Conservation (phyloP, 2,113 vertebrate species). For the Prietella phreatophila region DNA sequence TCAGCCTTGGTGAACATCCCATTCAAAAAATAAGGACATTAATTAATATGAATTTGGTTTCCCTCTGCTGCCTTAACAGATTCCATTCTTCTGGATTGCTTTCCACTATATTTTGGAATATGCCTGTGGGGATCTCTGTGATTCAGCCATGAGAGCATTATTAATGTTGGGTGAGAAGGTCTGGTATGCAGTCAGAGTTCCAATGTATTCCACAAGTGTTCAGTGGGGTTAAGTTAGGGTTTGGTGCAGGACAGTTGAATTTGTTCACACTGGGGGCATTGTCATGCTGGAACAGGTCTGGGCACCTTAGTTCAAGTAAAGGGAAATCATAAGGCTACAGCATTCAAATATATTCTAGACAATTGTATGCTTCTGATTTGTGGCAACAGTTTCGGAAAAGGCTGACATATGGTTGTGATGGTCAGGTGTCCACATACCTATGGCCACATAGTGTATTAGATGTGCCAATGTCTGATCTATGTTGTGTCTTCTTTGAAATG, state of each 20-base stretch:
- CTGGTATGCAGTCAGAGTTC: background rate
- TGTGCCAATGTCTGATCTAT: background rate
- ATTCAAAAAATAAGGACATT: no score
- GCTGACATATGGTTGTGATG: background rate
- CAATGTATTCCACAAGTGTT: background rate
- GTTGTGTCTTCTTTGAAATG: background rate
- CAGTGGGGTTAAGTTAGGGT: background rate
- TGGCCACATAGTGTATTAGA: background rate
- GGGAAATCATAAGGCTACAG: background rate
- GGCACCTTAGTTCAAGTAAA: background rate
- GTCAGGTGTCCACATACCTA: background rate
- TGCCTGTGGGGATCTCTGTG: background rate
- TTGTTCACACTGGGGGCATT: background rate
- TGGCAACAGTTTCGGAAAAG: background rate
- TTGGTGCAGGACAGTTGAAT: background rate
- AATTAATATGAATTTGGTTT: no score
- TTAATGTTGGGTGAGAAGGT: background rate
- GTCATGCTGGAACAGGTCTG: background rate
- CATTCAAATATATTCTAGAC: background rate
- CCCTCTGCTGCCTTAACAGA: no score
- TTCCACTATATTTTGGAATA: background rate
- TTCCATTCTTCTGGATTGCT: background rate
- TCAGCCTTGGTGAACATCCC: no score
- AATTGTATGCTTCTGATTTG: background rate
- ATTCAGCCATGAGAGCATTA: background rate